Base-by-base conservation (phyloP, 37 sponge, comb jelly and placozoan species). In the Chondrosia reniformis region DNA sequence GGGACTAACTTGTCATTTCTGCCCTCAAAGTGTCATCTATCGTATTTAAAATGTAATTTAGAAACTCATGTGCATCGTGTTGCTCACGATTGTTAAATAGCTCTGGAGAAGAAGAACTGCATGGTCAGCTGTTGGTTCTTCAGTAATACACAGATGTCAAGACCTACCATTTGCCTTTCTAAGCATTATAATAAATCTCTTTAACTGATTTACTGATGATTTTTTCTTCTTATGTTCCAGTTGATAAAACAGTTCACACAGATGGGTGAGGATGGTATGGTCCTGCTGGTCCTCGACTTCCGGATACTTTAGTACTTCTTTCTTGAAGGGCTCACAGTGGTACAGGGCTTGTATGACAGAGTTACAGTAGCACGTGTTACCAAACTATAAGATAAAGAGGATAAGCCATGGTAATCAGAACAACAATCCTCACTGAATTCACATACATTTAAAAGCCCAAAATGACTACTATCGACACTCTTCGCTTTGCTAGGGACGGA, bases 21-120 rank as follows among this genome's bases (percentile, higher is more conserved):
- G 45, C 25, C 43, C 82, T 78, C 44, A 98, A 52, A 3, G 92
- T 63, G 74, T 98, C 99, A 9, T 88, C 94, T 42, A 98, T 84
- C 1, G 93, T 89, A 78, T 98, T 98, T 67, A 98, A 81, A 52
- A 98, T 75, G 76, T 90, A 98, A 87, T 98, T 98, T 22, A 98
- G 91, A 56, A 98, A 95, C 84, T 98, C 99, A 44, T 98, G 99
- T 13, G 99, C 96, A 81, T 98, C 99, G 54, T 98, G 99, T 73
- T 98, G 99, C 58, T 85, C 88, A 71, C 84, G 79, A 46, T 95
- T 98, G 80, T 98, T 85, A 78, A 96, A 96, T 42, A 89, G 3
- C 61, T 39, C 94, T 94, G 39, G n/a, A 69, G 36, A 21, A 62
- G 24, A 41, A 4, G 10, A 13, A n/a, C n/a, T n/a, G n/a, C n/a